Base-by-base conservation (phyloP, 1,140 invertebrate species). In the Odontomachus brunneus region DNA sequence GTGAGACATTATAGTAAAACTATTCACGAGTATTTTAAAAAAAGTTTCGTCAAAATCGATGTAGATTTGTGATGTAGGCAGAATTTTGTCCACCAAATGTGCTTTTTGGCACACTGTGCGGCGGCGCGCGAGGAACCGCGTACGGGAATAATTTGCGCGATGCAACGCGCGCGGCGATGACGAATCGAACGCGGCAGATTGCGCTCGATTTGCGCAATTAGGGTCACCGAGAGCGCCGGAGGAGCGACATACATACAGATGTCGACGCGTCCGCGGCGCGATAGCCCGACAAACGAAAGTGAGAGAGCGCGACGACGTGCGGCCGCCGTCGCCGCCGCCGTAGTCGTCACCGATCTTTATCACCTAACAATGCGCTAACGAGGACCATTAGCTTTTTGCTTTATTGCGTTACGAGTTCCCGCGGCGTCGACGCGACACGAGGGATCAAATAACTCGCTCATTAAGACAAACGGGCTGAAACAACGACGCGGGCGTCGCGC, bases 331-430 rank as follows among this genome's bases (percentile, higher is more conserved):
- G 44, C 33, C n/a, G 53, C 49, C 83, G 74, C 82, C 71, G 86
- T n/a, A n/a, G n/a, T n/a, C n/a, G n/a, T n/a, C n/a, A n/a, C 29
- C 82, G 84, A 88, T 88, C 87, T 88, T 88, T 88, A 88, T 88
- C 87, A 62, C 71, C 65, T 83, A 88, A 88, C 86, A 88, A 88
- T 88, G 86, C 87, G 55, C 53, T 88, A 88, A 88, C 84, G 80
- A 88, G 86, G 69, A 38, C 80, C 80, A 88, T 88, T 88, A 88
- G 87, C 86, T 88, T 88, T 88, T 88, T 88, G 87, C 87, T 84
- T 88, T 81, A 88, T 85, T 75, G 84, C 80, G 83, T 88, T 85
- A 83, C 83, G 80, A 62, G 80, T 87, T 83, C 78, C 72, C 81
- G 86, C 86, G 71, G 67, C 83, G 86, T 62, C 86, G 76, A 62